Evolutionary conservation across 2,113 vertebrate genomes (phyloP).

Genomic region (Hemichromis elongatus): DNA sequence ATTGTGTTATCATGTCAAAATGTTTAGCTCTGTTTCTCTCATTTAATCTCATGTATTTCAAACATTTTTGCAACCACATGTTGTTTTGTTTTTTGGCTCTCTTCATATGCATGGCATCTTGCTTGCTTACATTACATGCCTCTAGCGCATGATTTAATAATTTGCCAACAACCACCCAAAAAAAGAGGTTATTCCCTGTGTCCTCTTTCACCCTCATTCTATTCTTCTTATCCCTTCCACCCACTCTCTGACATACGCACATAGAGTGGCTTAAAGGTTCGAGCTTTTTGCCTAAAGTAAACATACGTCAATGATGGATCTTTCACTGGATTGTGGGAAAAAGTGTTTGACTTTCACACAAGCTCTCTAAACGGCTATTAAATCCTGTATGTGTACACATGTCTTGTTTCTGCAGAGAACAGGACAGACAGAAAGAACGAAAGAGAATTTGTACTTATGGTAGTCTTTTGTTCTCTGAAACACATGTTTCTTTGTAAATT

Average conservation of each 20-base stretch:
- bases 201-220: conserved; percentile 12
- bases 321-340: conserved; percentile 70
- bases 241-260: conserved; percentile 8
- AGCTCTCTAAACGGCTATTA: conserved; percentile 73
- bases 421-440: not conserved
- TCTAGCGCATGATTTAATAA: not conserved
- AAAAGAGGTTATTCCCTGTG: conserved; percentile 1
- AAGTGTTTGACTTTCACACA: conserved; percentile 80
- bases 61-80: not conserved
- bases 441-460: conserved; percentile 29
- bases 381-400: conserved; percentile 56
- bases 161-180: not conserved
- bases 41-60: not conserved
- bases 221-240: conserved; percentile 30
- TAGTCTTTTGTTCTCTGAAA: conserved; percentile 24
- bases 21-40: not conserved
- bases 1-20: not conserved
- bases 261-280: conserved; percentile 15
- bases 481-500: not conserved
- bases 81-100: not conserved
- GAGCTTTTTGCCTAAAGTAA: conserved; percentile 70
- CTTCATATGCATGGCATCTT: not conserved
- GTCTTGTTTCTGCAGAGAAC: conserved; percentile 20
- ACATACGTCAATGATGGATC: conserved; percentile 76
- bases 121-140: not conserved